Evolutionary conservation across 2,888 invertebrate species (phyloP).

Genomic region (Yponomeuta sedellus): DNA sequence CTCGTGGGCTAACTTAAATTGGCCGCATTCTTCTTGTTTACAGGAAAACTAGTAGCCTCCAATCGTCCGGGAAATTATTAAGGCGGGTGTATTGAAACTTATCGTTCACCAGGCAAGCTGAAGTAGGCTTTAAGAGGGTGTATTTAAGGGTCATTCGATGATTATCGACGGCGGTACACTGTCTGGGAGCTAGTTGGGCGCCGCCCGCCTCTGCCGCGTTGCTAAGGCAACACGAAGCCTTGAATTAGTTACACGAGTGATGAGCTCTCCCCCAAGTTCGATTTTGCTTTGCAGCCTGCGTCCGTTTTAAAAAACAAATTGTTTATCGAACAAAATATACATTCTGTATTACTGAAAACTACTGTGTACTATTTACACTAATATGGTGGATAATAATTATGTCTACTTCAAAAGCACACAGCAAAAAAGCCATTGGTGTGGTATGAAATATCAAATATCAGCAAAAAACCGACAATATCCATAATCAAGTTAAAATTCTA

Average conservation of each 20-base stretch:
- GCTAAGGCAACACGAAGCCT: slow-evolving; percentile 48
- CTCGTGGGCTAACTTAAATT: slow-evolving; percentile 45
- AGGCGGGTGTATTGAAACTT: slow-evolving; percentile 36
- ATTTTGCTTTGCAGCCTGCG: slow-evolving; percentile 23
- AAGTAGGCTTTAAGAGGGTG: neutral
- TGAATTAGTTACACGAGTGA: slow-evolving; percentile 66
- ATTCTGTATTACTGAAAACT: neutral
- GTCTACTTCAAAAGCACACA: no score
- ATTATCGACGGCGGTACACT: neutral
- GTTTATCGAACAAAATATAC: no score
- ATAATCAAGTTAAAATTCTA: no score
- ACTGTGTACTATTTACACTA: no score
- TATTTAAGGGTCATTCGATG: neutral
- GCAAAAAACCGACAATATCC: no score
- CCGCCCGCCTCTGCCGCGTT: slow-evolving; percentile 46
- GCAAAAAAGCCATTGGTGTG: no score
- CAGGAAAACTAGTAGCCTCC: slow-evolving; percentile 44
- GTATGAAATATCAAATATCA: no score
- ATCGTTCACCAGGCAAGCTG: neutral
- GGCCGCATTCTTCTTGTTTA: slow-evolving; percentile 47
- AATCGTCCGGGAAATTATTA: slow-evolving; percentile 59
- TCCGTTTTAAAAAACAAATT: no score
- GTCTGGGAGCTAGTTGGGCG: slow-evolving; percentile 30
- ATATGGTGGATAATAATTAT: no score
- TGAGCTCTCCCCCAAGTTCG: slow-evolving; percentile 44